Evolutionary conservation across 2,113 vertebrate genomes (phyloP).

Genomic region (Ovis canadensis): DNA sequence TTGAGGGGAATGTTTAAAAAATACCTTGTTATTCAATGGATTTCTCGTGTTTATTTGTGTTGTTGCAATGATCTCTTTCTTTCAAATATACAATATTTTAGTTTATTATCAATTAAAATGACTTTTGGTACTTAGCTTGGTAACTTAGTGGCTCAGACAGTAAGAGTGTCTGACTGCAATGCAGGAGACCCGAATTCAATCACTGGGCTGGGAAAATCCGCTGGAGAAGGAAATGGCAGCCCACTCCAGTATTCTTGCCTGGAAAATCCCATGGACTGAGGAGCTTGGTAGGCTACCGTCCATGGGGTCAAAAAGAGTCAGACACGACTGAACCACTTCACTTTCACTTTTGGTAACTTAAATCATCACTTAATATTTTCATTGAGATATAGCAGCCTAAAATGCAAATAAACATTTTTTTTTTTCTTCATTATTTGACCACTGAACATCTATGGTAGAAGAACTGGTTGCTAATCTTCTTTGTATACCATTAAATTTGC

Average conservation of each 20-base stretch:
- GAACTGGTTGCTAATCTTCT: background rate
- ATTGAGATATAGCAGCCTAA: background rate
- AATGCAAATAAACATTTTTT: conserved; percentile 4
- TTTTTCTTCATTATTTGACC: background rate
- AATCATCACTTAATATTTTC: conserved; percentile 7
- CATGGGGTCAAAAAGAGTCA: no score
- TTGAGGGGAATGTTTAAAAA: background rate
- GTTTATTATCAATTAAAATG: background rate
- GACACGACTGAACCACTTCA: no score
- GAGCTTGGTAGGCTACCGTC: no score
- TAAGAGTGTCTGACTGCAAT: no score
- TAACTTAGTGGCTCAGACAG: background rate
- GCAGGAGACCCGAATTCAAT: no score
- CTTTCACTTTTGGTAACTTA: background rate
- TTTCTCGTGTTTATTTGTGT: background rate
- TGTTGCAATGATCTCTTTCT: background rate
- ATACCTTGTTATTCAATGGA: background rate
- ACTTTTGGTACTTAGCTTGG: background rate
- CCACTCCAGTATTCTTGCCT: no score
- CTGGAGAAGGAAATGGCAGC: no score
- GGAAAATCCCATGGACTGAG: no score
- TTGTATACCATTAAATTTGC: background rate
- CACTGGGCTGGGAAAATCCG: no score
- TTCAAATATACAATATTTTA: background rate
- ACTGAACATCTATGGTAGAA: background rate